These are phyloP conservation scores for Drosophila mojavensis DNA, from an alignment of 1,140 invertebrate species.

Conservation along the genomic window DNA sequence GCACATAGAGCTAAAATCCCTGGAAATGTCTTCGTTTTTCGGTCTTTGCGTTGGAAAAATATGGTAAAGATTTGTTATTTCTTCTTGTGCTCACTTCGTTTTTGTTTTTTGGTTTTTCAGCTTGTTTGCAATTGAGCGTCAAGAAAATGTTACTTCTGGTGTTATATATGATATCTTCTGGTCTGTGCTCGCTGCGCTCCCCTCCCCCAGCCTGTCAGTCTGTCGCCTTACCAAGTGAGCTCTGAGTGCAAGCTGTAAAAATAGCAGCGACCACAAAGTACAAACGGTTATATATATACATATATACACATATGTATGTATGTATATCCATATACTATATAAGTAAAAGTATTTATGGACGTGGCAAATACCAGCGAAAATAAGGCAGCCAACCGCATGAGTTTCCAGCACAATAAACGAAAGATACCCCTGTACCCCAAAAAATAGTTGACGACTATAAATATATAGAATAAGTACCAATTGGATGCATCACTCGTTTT, in stretches of 20 bases:
- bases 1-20: slow-evolving; percentile 24
- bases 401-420: slow-evolving; percentile 64
- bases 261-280: slow-evolving; percentile 47
- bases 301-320: background rate
- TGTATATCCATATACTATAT: slow-evolving; percentile 2
- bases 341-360: slow-evolving; percentile 24
- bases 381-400: slow-evolving; percentile 50
- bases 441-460: slow-evolving; percentile 33
- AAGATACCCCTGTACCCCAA: slow-evolving; percentile 13
- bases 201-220: slow-evolving; percentile 16
- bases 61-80: slow-evolving; percentile 28
- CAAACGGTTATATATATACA: slow-evolving; percentile 3
- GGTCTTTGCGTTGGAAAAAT: slow-evolving; percentile 24
- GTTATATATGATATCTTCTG: slow-evolving; percentile 54
- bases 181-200: background rate
- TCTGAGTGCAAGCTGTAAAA: slow-evolving; percentile 61
- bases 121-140: slow-evolving; percentile 60
- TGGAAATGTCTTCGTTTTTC: slow-evolving; percentile 49
- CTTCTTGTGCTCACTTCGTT: background rate
- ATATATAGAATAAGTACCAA: slow-evolving; percentile 15
- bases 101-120: background rate
- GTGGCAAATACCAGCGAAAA: slow-evolving; percentile 38
- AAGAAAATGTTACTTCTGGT: slow-evolving; percentile 66
- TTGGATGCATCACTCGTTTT: background rate
- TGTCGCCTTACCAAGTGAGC: slow-evolving; percentile 19